Percentiles rank a stretch among this genome's conserved stretches.
These are phyloP conservation scores for Trochalopteron elliotii DNA, from an alignment of 2,113 vertebrate species.

Conservation along the genomic window DNA sequence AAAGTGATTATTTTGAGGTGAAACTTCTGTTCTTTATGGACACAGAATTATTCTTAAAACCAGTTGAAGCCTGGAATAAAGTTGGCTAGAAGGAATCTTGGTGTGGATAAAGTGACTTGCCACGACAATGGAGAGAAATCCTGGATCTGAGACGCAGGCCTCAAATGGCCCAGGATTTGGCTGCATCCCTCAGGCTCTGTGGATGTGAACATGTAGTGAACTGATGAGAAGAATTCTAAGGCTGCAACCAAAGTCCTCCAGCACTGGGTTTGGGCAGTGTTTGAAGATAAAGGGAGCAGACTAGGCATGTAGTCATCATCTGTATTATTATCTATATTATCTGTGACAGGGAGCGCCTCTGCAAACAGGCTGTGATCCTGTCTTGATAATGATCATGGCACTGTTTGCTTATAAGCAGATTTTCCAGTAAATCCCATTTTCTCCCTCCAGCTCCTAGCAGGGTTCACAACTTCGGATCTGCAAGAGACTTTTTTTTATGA, in stretches of 20 bases:
- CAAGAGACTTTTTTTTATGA: background rate
- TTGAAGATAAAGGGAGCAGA: background rate
- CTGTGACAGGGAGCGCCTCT: background rate
- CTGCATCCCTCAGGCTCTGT: background rate
- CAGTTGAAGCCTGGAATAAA: background rate
- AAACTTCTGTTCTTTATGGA: background rate
- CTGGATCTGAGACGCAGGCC: background rate
- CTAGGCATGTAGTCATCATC: background rate
- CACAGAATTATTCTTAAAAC: background rate
- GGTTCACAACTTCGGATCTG: background rate
- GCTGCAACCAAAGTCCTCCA: background rate
- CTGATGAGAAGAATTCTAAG: background rate
- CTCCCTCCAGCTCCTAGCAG: background rate
- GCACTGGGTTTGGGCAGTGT: background rate
- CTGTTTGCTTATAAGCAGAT: background rate
- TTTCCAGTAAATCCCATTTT: background rate
- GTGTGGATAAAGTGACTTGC: background rate
- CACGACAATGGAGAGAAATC: fast-evolving
- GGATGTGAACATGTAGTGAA: background rate
- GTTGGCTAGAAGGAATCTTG: background rate
- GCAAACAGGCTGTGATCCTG: background rate
- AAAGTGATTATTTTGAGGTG: background rate
- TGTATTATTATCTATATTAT: background rate
- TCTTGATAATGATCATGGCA: fast-evolving
- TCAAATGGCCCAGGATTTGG: background rate